These are phyloP conservation scores for Addax nasomaculatus DNA, from an alignment of 2,113 vertebrate species.

Conservation along the genomic window DNA sequence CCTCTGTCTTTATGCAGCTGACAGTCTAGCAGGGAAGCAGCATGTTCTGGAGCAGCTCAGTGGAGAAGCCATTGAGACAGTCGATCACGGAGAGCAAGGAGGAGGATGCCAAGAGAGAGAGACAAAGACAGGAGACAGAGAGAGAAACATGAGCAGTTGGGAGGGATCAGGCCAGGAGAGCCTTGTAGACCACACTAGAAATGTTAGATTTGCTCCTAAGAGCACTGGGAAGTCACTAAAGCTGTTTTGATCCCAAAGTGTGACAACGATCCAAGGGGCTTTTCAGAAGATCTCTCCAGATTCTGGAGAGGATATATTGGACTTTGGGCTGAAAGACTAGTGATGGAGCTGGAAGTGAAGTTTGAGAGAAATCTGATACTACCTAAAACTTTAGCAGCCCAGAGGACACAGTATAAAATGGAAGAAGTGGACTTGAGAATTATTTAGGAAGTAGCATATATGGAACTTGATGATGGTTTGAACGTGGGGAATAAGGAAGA, in stretches of 20 bases:
- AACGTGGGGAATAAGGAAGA: background rate
- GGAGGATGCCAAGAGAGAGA: background rate
- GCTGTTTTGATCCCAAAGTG: background rate
- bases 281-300: background rate
- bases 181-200: background rate
- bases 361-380: background rate
- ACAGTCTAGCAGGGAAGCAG: background rate
- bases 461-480: background rate
- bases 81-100: background rate
- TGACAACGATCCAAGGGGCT: background rate
- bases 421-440: background rate
- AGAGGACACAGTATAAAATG: background rate
- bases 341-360: background rate
- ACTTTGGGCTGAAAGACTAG: background rate
- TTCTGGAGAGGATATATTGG: background rate
- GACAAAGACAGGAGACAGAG: background rate
- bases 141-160: background rate
- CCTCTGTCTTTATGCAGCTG: background rate
- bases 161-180: background rate
- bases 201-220: background rate
- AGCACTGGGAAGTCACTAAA: background rate
- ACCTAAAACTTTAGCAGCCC: background rate
- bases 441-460: background rate
- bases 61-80: background rate
- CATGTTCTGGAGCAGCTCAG: background rate